Percentiles rank a stretch among this genome's conserved stretches.
phyloP scores from a whole-genome alignment of 2,113 vertebrate genomes.

The Gobiocypris rarus region DNA sequence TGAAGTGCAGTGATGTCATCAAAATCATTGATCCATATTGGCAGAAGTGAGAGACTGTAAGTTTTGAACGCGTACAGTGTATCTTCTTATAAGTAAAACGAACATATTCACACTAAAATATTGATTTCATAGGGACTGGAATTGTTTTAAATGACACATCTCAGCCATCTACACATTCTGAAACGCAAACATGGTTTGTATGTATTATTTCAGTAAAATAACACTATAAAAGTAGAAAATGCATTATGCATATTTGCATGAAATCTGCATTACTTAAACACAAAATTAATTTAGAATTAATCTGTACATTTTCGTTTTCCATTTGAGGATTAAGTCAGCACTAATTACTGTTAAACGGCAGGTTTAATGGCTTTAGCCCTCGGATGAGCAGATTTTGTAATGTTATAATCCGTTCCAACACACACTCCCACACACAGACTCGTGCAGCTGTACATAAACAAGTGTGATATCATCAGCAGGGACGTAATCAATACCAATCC shows the following conservation, averaged over 20 bases:
- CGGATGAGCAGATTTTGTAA: neutral
- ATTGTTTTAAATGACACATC: neutral
- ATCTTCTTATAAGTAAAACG: too few species aligned
- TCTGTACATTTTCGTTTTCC: neutral
- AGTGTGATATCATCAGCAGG: neutral
- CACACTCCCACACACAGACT: constrained; percentile 26
- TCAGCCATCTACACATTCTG: neutral
- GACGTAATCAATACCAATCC: neutral
- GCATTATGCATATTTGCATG: constrained; percentile 19
- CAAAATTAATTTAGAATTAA: neutral
- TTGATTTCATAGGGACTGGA: neutral
- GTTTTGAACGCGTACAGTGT: too few species aligned
- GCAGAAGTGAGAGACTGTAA: too few species aligned
- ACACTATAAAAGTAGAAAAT: neutral
- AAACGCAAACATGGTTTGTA: neutral
- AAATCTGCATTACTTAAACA: neutral
- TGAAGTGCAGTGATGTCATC: too few species aligned
- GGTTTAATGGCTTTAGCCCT: constrained; percentile 7
- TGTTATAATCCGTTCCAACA: neutral
- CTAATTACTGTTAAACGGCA: neutral
- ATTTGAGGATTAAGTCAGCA: neutral
- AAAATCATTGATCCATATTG: too few species aligned
- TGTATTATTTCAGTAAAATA: neutral
- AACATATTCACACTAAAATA: too few species aligned
- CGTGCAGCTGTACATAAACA: neutral